A percentile compares a stretch with the other conserved stretches of the same genome.
phyloP scores from a whole-genome alignment of 2,888 invertebrate species.

The Ophion obscuratus region DNA sequence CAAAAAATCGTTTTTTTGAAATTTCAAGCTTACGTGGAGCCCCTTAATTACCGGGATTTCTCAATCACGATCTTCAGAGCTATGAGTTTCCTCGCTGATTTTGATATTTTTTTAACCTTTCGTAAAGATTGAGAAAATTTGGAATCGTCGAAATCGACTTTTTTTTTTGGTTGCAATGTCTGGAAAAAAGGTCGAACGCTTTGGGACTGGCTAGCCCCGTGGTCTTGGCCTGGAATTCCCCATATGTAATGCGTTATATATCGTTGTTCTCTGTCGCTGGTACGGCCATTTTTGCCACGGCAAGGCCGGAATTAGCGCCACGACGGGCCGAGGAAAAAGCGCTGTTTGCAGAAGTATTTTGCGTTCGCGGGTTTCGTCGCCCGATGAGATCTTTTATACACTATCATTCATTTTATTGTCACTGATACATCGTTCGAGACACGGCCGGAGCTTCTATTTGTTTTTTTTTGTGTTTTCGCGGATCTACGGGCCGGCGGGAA shows the following conservation, averaged over 20 bases:
- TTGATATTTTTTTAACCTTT: too few relatives aligned
- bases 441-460: conserved; percentile 17
- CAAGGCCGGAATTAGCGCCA: conserved; percentile 68
- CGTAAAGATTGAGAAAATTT: too few relatives aligned
- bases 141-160: too few relatives aligned
- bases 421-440: conserved; percentile 8
- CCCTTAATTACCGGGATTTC: too few relatives aligned
- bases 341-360: conserved; percentile 31
- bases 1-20: too few relatives aligned
- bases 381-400: conserved; percentile 1
- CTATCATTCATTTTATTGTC: conserved; percentile 15
- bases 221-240: neutral
- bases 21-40: too few relatives aligned
- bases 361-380: conserved; percentile 21
- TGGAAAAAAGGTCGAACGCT: neutral
- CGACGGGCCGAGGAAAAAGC: conserved; percentile 35
- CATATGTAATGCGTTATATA: conserved; percentile 26
- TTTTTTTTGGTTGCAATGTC: too few relatives aligned
- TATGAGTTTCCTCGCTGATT: too few relatives aligned
- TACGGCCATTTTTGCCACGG: conserved; percentile 62
- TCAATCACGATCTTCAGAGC: too few relatives aligned
- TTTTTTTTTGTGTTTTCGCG: conserved; percentile 45
- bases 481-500: conserved; percentile 41
- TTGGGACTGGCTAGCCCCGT: neutral
- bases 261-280: conserved; percentile 50